Evolutionary conservation across 2,113 vertebrate genomes (phyloP).

Genomic region (Scatophagus argus): DNA sequence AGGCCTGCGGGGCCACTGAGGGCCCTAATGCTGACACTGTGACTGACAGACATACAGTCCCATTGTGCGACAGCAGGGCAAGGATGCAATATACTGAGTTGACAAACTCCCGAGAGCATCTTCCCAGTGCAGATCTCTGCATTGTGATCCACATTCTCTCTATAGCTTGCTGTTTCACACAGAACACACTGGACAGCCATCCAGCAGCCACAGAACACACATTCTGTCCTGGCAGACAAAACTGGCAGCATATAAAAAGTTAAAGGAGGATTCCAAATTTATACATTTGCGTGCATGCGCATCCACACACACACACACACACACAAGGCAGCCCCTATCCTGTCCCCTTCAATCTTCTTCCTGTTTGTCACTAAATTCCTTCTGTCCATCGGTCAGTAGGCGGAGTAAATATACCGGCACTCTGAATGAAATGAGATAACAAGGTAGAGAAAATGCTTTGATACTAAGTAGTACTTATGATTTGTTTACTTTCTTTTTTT

Average conservation of each 20-base stretch:
- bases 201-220: background rate
- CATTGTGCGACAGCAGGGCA: constrained; percentile 33
- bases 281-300: background rate
- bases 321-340: background rate
- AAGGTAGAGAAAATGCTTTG: background rate
- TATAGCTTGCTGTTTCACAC: background rate
- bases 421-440: background rate
- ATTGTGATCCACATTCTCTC: constrained; percentile 32
- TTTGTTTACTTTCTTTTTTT: background rate
- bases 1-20: constrained; percentile 24
- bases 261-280: constrained; percentile 19
- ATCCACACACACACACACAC: background rate
- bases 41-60: constrained; percentile 61
- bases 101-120: constrained; percentile 24
- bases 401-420: background rate
- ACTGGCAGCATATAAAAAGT: constrained; percentile 1
- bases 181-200: constrained; percentile 1
- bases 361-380: background rate
- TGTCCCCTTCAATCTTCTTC: background rate
- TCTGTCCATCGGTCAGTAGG: background rate
- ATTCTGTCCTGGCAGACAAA: background rate
- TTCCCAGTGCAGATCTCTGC: constrained; percentile 26
- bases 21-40: constrained; percentile 40
- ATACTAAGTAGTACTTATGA: background rate
- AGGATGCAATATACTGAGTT: constrained; percentile 19